phyloP scores from a whole-genome alignment of 2,113 vertebrate species.

The Coreoperca whiteheadi region DNA sequence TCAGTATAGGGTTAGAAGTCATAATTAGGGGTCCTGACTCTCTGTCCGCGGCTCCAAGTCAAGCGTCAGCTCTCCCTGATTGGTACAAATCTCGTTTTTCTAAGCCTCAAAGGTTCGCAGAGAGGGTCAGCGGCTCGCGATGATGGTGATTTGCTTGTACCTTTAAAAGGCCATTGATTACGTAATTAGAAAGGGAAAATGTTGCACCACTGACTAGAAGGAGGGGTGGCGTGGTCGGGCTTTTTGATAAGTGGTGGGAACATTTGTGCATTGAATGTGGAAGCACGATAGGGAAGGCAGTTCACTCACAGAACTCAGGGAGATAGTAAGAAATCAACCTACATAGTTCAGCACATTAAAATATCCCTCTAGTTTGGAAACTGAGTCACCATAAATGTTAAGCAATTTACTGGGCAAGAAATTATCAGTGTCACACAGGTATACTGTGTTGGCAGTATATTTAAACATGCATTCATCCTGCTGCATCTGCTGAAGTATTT shows the following conservation, averaged over 20 bases:
- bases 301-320: constrained; percentile 11
- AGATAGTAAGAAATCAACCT: background rate
- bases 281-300: background rate
- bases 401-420: background rate
- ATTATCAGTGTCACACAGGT: background rate
- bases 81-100: constrained; percentile 83
- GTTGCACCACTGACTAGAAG: constrained; percentile 35
- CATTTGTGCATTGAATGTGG: constrained; percentile 26
- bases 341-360: background rate
- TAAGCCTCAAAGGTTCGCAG: constrained; percentile 77
- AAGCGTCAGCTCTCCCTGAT: constrained; percentile 77
- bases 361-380: background rate
- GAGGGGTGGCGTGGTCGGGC: constrained; percentile 29
- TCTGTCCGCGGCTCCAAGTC: constrained; percentile 82
- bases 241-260: constrained; percentile 74
- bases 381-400: background rate
- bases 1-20: constrained; percentile 83
- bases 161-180: constrained; percentile 87
- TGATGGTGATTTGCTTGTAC: constrained; percentile 83
- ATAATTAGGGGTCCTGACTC: constrained; percentile 79
- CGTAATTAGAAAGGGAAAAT: constrained; percentile 82
- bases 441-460: background rate
- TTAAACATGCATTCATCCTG: background rate
- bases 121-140: constrained; percentile 84
- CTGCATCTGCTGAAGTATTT: background rate